Base-by-base conservation (phyloP, 2,797 vertebrate genomes). In the Tachyglossus aculeatus region DNA sequence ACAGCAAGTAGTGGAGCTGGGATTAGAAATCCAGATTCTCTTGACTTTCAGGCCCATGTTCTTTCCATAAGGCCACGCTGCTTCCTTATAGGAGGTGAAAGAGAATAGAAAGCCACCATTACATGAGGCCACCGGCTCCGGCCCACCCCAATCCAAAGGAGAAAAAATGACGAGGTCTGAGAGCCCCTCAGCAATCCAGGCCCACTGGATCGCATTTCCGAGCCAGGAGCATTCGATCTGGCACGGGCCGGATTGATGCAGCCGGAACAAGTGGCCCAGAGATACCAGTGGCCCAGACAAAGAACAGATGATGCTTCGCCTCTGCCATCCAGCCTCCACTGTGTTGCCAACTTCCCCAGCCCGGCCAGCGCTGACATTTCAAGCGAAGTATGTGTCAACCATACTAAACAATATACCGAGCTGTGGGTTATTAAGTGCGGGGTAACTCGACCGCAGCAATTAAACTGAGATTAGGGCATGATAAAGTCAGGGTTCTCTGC, bases 351-450 rank as follows among this genome's bases (percentile, higher is more conserved):
- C 83, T 90, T 89, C 85, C 78, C 87, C 87, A 92, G 86, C 81
- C 89, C 82, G 71, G 89, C 90, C 90, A 90, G 84, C 53, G 88
- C 92, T 94, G 94, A 95, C 93, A 91, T 92, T 94, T 93, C 91
- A 93, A 91, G 92, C 91, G 91, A 94, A 94, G 93, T 95, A 92
- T 94, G 92, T 94, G 93, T 93, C 88, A 90, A 91, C 91, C 92
- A 91, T 92, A 90, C 91, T 93, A 91, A 94, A 96, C 94, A 95
- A 95, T 94, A 92, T 88, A 92, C 93, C 95, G 95, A 95, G 95
- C 95, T 95, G 93, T 88, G 94, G 94, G 95, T 97, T 97, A 97
- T 97, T 96, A 96, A 96, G 95, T 92, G 91, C 91, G 89, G 92
- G 91, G 94, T 94, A 96, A 96, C 94, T 91, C 91, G 95, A 97